A percentile compares a stretch with the other conserved stretches of the same genome.
Evolutionary conservation across 1,140 invertebrate species (phyloP).

Genomic region (Ceratina calcarata): DNA sequence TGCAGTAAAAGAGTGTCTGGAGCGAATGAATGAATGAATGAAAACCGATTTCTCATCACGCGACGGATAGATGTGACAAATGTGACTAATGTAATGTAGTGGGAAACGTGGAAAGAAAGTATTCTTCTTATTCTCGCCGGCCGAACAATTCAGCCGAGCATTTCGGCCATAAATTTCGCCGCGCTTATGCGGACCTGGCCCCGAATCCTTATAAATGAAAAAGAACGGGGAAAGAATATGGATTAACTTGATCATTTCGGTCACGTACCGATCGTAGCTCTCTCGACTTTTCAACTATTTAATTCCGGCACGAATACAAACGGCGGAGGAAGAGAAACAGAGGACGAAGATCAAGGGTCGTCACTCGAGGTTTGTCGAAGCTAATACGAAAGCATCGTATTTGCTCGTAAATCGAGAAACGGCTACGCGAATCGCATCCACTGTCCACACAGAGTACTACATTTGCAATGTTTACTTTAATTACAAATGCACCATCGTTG

Average conservation of each 20-base stretch:
- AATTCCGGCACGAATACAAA: conserved; percentile 43
- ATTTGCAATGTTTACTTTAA: too few species aligned
- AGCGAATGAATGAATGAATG: too few species aligned
- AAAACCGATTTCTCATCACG: too few species aligned
- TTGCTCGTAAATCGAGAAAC: conserved; percentile 41
- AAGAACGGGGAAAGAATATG: conserved; percentile 56
- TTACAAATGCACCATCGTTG: too few species aligned
- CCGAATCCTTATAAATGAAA: conserved; percentile 55
- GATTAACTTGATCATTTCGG: conserved; percentile 56
- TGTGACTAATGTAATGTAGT: too few species aligned
- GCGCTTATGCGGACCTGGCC: conserved; percentile 50
- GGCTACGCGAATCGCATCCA: conserved; percentile 22
- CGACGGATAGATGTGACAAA: too few species aligned
- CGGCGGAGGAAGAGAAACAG: too few species aligned
- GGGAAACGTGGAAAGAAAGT: neutral
- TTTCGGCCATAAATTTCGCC: conserved; percentile 50
- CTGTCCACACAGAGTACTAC: too few species aligned
- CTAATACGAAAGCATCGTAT: conserved; percentile 2
- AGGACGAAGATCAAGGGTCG: neutral
- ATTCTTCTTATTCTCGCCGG: neutral
- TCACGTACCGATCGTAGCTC: conserved; percentile 63
- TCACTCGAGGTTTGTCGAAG: neutral
- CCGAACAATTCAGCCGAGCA: conserved; percentile 25
- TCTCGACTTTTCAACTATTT: conserved; percentile 57
- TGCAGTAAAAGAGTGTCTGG: too few species aligned